phyloP scores from a whole-genome alignment of 2,113 vertebrate species.

The Chaetops frenatus region DNA sequence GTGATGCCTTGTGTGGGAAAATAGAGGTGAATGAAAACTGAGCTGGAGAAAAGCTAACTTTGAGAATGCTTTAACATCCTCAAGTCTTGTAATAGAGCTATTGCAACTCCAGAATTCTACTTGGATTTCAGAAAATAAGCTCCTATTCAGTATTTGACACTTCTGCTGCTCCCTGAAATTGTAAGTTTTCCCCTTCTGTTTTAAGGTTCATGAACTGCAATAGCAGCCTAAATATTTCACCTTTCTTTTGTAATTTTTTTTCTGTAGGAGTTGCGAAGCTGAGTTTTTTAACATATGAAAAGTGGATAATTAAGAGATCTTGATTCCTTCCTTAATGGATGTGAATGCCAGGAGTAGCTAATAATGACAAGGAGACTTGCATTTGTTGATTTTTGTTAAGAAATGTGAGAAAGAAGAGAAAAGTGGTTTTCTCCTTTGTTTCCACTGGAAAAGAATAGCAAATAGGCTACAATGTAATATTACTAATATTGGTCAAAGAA shows the following conservation, averaged over 20 bases:
- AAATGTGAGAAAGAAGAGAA: not conserved
- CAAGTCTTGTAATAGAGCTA: not conserved
- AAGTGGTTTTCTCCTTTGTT: not conserved
- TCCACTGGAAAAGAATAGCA: not conserved
- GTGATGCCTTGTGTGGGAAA: not conserved
- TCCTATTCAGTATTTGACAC: not conserved
- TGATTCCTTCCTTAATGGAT: not conserved
- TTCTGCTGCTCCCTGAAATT: not conserved
- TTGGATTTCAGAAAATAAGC: not conserved
- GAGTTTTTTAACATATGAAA: not conserved
- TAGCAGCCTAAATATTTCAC: not conserved
- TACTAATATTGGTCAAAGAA: not conserved
- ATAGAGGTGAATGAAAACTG: not conserved
- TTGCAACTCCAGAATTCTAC: not conserved
- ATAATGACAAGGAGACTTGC: not conserved
- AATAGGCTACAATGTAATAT: not conserved
- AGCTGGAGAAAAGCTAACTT: not conserved
- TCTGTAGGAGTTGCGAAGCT: not conserved
- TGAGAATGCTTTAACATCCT: not conserved
- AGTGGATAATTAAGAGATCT: not conserved
- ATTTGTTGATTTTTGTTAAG: not conserved
- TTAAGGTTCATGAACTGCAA: not conserved
- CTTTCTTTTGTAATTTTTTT: not conserved
- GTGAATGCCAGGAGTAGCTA: not conserved
- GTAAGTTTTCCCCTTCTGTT: not conserved